Conservation (phyloP, 2,113 vertebrate species). For the Suncus etruscus region DNA sequence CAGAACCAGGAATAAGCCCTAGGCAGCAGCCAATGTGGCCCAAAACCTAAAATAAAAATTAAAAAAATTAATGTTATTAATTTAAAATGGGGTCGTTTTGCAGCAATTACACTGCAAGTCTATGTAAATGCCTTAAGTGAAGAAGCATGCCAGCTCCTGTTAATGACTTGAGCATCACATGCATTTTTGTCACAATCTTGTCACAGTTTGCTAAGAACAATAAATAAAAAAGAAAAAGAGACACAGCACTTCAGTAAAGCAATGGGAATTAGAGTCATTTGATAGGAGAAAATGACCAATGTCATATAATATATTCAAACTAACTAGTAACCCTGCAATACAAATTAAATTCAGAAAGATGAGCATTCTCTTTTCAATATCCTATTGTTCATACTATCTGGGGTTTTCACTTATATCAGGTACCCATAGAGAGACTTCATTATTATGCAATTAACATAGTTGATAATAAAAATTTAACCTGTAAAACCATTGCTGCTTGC, state of each 20-base stretch:
- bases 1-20: too few relatives aligned
- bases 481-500: not conserved
- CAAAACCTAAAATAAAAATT: not conserved
- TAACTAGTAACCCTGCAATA: not conserved
- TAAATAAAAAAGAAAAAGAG: not conserved
- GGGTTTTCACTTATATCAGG: not conserved
- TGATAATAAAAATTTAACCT: not conserved
- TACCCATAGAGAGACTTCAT: not conserved
- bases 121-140: not conserved
- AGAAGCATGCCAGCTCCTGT: not conserved
- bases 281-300: not conserved
- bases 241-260: not conserved
- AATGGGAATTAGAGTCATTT: not conserved
- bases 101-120: not conserved
- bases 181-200: not conserved
- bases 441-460: not conserved
- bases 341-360: conserved; percentile 4
- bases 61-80: not conserved
- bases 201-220: not conserved
- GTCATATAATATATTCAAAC: not conserved
- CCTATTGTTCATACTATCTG: not conserved
- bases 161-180: conserved; percentile 24
- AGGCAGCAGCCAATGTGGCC: too few relatives aligned
- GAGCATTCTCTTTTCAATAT: not conserved
- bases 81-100: not conserved